Evolutionary conservation across 37 sponge, comb jelly and placozoan species (phyloP).

Genomic region (Theonella swinhoei): DNA sequence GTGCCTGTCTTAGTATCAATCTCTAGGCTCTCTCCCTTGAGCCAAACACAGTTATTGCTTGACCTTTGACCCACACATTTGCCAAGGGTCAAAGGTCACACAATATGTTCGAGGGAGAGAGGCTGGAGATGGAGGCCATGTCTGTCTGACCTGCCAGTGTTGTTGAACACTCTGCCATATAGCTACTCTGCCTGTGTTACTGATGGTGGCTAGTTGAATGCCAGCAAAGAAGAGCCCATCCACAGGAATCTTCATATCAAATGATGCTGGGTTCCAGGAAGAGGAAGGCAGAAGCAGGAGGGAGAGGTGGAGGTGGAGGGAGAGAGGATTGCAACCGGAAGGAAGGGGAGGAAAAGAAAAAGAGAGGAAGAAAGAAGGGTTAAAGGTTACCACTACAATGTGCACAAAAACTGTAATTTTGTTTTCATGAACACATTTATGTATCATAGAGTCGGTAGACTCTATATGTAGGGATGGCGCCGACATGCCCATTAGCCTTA

Average conservation of each 20-base stretch:
- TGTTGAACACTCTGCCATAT: constrained; percentile 94
- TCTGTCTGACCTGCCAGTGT: constrained; percentile 86
- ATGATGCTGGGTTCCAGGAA: constrained; percentile 84
- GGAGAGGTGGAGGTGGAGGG: too few species aligned
- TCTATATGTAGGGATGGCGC: too few species aligned
- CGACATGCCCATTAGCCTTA: too few species aligned
- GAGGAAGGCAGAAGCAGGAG: constrained; percentile 5
- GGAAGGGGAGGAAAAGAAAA: background rate
- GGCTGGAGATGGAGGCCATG: background rate
- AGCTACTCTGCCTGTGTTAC: constrained; percentile 90
- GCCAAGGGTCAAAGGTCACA: too few species aligned
- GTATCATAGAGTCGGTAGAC: too few species aligned
- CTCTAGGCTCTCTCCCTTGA: too few species aligned
- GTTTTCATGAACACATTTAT: background rate
- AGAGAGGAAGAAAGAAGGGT: background rate
- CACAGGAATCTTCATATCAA: constrained; percentile 90
- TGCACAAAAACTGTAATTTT: too few species aligned
- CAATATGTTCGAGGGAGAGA: too few species aligned
- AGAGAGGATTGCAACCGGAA: background rate
- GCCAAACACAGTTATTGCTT: too few species aligned
- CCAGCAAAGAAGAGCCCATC: constrained; percentile 96
- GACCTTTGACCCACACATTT: too few species aligned
- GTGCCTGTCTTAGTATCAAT: background rate
- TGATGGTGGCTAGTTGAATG: constrained; percentile 89
- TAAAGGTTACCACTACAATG: background rate